Base-by-base conservation (phyloP, 2,888 invertebrate genomes). In the Lysandra bellargus region DNA sequence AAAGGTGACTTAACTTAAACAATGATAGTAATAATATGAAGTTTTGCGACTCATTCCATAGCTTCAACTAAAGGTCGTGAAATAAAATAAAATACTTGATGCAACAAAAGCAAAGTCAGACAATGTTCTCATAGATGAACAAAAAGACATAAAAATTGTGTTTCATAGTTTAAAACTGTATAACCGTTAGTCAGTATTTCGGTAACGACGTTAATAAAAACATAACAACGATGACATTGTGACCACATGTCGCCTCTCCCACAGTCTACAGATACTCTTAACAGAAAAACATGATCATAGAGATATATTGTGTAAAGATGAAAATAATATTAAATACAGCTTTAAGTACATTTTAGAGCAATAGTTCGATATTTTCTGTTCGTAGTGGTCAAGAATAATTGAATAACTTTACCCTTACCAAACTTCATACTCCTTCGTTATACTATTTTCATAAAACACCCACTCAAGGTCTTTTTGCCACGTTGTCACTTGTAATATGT, bases 231-330 rank as follows among this genome's bases (percentile, higher is more conserved):
- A 81, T 82, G 80, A 82, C 81, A 81, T 82, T 81, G 78, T 79
- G 78, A 83, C 85, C 89, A 90, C 85, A 88, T 88, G 89, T 86
- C 84, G 83, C 83, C 85, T 84, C 89, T 88, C 88, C 88, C 89
- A 88, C 87, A 81, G 83, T 57, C 76, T 76, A 30, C 2, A 74
- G 64, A 7, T 64, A 23, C n/a, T 64, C 23, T 4, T 64, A 9
- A 64, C 23, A 30, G 2, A 69, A 69, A 14, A 37, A 14, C 14
- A 69, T 17, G 23, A 60, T 1, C 23, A n/a, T 0, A 60, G 5
- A 60, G 1, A 44, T 7, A 44, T 60, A 5, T 6, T 0, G 6
- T 61, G 23, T 14, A 14, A 61, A 14, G 5, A 12, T 61, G 1
- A 7, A 61, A 4, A 57, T 57, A 57, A 17, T 0, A 57, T 17